phyloP scores from a whole-genome alignment of 2,113 vertebrate genomes.

The Anolis sagrei region DNA sequence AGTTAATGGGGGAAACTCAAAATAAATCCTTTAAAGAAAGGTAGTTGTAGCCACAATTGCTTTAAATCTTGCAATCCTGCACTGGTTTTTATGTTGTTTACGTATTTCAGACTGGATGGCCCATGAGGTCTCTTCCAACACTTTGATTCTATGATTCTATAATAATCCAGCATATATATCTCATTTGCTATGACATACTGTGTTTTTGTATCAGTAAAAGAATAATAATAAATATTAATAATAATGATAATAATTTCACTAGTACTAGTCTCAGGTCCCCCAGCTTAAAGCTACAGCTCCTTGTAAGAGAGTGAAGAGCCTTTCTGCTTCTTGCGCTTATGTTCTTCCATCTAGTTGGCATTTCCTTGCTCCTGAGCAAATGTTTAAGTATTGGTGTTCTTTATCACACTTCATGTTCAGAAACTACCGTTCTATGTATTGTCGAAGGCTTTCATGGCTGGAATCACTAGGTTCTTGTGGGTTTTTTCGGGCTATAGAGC shows the following conservation, averaged over 20 bases:
- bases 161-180: too few relatives aligned
- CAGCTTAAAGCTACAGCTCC: not conserved
- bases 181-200: too few relatives aligned
- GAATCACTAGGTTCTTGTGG: too few relatives aligned
- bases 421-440: too few relatives aligned
- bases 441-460: too few relatives aligned
- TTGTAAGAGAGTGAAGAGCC: not conserved
- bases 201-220: too few relatives aligned
- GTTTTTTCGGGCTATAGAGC: too few relatives aligned
- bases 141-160: too few relatives aligned
- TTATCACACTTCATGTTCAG: constrained; percentile 21
- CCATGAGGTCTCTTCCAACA: too few relatives aligned
- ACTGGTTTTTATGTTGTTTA: not conserved
- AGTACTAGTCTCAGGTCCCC: not conserved
- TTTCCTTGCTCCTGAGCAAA: not conserved
- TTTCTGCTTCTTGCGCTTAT: not conserved
- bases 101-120: too few relatives aligned
- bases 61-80: not conserved
- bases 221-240: too few relatives aligned
- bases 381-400: not conserved
- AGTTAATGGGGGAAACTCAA: constrained; percentile 18
- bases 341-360: not conserved
- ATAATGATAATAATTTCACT: too few relatives aligned
- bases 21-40: not conserved
- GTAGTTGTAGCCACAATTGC: constrained; percentile 25